Evolutionary conservation across 1,140 invertebrate species (phyloP).

Genomic region (Drosophila pruinosa): DNA sequence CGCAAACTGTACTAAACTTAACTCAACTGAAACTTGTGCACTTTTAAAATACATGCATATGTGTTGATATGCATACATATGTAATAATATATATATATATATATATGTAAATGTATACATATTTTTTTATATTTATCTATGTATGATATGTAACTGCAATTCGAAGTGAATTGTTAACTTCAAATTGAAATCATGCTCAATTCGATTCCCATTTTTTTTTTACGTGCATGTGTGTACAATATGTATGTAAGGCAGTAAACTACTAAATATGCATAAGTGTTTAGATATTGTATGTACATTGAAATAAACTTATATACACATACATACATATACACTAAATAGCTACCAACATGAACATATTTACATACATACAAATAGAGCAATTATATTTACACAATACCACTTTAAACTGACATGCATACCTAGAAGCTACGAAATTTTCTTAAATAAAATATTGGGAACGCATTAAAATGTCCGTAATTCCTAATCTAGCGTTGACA

Average conservation of each 20-base stretch:
- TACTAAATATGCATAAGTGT: constrained; percentile 16
- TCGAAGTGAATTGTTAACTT: not conserved
- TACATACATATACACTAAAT: constrained; percentile 17
- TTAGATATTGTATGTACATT: constrained; percentile 15
- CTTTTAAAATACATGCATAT: constrained; percentile 18
- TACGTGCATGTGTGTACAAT: constrained; percentile 14
- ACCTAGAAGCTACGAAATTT: not conserved
- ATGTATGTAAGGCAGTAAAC: not conserved
- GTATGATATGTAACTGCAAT: not conserved
- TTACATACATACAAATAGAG: constrained; percentile 43
- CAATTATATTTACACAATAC: constrained; percentile 37
- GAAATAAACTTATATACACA: constrained; percentile 6
- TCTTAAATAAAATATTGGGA: not conserved
- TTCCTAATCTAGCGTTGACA: not conserved
- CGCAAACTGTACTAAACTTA: constrained; percentile 52
- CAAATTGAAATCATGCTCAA: not conserved
- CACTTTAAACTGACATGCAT: constrained; percentile 9
- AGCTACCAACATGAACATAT: constrained; percentile 3
- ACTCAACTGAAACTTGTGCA: constrained; percentile 37
- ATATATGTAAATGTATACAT: not conserved
- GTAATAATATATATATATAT: constrained; percentile 4
- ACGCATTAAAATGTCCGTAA: not conserved
- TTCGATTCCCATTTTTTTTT: constrained; percentile 15
- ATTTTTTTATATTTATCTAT: not conserved
- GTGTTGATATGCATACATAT: constrained; percentile 1